These are phyloP conservation scores for Alentia gelatinosa DNA, from an alignment of 2,888 invertebrate species.

Conservation along the genomic window DNA sequence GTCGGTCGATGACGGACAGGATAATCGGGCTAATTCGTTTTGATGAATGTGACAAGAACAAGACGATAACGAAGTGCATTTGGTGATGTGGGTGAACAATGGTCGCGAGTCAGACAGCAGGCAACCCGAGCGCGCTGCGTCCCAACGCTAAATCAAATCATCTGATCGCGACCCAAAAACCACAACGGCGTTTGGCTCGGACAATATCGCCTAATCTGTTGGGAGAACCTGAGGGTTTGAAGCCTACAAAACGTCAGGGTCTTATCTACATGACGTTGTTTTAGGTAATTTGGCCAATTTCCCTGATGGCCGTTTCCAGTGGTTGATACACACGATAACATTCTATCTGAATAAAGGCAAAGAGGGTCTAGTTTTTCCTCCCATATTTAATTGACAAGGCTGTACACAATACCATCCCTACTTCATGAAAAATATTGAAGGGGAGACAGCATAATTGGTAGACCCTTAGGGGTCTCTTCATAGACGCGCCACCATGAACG, in stretches of 20 bases:
- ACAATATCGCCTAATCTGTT: not conserved
- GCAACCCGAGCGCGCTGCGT: not conserved
- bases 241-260: not conserved
- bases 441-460: no score
- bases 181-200: not conserved
- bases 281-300: not conserved
- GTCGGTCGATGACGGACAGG: not conserved
- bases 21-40: conserved; percentile 13
- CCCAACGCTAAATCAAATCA: not conserved
- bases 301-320: not conserved
- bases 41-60: conserved; percentile 40
- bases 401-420: no score
- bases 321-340: no score
- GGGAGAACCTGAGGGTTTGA: not conserved
- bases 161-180: not conserved
- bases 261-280: not conserved
- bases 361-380: no score
- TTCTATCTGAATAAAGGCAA: no score
- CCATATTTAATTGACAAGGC: no score
- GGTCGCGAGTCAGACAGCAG: not conserved
- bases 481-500: no score
- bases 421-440: no score
- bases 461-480: no score
- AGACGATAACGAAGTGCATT: conserved; percentile 37
- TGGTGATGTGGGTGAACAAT: conserved; percentile 1